phyloP scores from a whole-genome alignment of 2,888 invertebrate species.

The Gastrophysa polygoni region DNA sequence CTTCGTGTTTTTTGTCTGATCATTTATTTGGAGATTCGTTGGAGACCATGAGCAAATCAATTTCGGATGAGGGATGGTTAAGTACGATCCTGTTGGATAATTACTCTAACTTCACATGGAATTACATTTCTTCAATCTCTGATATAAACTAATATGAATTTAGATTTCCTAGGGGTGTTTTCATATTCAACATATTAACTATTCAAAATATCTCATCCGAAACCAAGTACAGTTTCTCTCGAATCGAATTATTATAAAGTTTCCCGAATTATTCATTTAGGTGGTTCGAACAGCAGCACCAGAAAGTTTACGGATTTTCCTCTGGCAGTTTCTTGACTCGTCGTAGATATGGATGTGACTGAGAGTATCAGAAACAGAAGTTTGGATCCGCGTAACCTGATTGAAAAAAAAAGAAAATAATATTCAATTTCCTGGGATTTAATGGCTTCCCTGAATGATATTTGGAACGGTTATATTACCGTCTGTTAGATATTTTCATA shows the following conservation, averaged over 20 bases:
- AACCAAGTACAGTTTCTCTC: slow-evolving; percentile 22
- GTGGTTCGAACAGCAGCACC: slow-evolving; percentile 21
- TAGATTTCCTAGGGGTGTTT: slow-evolving; percentile 25
- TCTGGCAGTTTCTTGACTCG: background rate
- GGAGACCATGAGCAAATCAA: too few relatives aligned
- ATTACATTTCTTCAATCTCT: slow-evolving; percentile 13
- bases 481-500: too few relatives aligned
- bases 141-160: slow-evolving; percentile 20
- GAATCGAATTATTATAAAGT: slow-evolving; percentile 26
- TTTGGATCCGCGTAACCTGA: background rate
- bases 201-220: slow-evolving; percentile 29
- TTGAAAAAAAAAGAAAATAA: background rate
- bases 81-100: too few relatives aligned
- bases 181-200: slow-evolving; percentile 24
- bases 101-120: too few relatives aligned
- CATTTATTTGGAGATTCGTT: too few relatives aligned
- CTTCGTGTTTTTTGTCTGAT: too few relatives aligned
- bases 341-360: background rate
- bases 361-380: background rate
- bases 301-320: slow-evolving; percentile 14
- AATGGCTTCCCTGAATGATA: too few relatives aligned
- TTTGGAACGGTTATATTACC: too few relatives aligned
- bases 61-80: too few relatives aligned
- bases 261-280: slow-evolving; percentile 29
- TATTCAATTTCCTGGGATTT: too few relatives aligned